Evolutionary conservation across 1,140 invertebrate genomes (phyloP), one percentile per base, ranked within the genome.

Genomic region (Campoletis sonorensis): DNA sequence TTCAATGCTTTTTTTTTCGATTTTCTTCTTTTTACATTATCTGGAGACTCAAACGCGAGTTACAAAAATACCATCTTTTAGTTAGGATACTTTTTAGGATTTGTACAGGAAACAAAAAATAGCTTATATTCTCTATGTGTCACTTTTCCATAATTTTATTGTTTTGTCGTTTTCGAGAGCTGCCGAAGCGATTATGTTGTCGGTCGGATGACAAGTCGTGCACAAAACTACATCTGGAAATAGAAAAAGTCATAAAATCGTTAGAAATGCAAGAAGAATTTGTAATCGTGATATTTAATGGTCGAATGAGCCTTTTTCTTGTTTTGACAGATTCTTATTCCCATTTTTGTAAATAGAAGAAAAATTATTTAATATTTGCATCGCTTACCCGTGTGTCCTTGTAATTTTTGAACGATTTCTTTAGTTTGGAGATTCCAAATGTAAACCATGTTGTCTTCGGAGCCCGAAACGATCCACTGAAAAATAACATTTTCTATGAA

Each of bases 381-480:
- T 4, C 30, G 54, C 81, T 86, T 93, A 97, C 96, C 96, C 88
- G 98, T 98, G 90, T 99, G 98, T 4, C 98, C 98, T 88, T 97
- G 95, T 79, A 99, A 92, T 93, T 98, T 98, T 93, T 99, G 99
- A 70, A 99, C 99, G 83, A 99, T 97, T 93, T 99, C 98, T 93
- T 99, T 99, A 21, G 98, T 99, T 90, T 99, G 99, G 78, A 99
- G 93, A 94, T 99, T 99, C 99, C 99, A 99, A 86, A 99, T 99
- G 88, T 99, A 99, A 4, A 99, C 98, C 93, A 98, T 95, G 89
- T 99, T 98, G 90, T 99, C 99, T 93, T 99, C 99, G n/a, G 98
- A 99, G 18, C 99, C 99, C 73, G 98, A 99, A 64, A 99, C 98
- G 90, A 99, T 99, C 99, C 99, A 99, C 97, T 98, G 91, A 30